A percentile compares a stretch with the other conserved stretches of the same genome.
These are phyloP conservation scores for Syncerus caffer DNA, from an alignment of 2,797 vertebrate genomes.

Conservation along the genomic window DNA sequence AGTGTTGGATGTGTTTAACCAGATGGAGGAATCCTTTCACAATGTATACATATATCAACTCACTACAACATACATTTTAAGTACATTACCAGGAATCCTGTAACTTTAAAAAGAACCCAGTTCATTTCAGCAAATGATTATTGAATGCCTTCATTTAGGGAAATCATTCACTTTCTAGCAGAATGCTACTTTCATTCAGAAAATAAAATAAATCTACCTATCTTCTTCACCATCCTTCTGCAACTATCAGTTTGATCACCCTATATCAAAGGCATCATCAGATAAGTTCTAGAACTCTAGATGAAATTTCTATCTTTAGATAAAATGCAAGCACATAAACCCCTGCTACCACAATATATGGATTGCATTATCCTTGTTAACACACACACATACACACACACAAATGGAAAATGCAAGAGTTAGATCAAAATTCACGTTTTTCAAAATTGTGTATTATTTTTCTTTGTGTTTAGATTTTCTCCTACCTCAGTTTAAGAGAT, in stretches of 20 bases:
- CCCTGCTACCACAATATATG: neutral
- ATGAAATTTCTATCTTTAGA: neutral
- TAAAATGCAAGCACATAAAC: neutral
- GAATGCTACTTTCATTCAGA: neutral
- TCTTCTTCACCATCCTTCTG: slow-evolving; percentile 2
- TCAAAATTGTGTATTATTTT: slow-evolving; percentile 38
- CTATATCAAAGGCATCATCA: neutral
- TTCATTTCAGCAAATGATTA: slow-evolving; percentile 21
- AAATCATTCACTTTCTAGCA: slow-evolving; percentile 14
- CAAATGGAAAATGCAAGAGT: neutral
- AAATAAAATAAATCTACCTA: slow-evolving; percentile 1
- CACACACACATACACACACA: neutral
- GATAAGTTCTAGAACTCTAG: neutral
- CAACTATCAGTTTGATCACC: neutral
- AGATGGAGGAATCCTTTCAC: neutral
- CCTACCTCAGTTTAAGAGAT: slow-evolving; percentile 77
- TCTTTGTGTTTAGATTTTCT: slow-evolving; percentile 78
- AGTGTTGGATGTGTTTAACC: neutral
- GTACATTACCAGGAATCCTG: neutral
- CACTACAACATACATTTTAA: neutral
- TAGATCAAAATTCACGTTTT: neutral
- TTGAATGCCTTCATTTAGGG: neutral
- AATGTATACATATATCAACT: neutral
- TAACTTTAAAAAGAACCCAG: neutral
- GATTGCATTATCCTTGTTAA: neutral